Percentiles rank a stretch among this genome's conserved stretches.
Evolutionary conservation across 2,797 vertebrate species (phyloP).

Genomic region (Aphelocoma californica): DNA sequence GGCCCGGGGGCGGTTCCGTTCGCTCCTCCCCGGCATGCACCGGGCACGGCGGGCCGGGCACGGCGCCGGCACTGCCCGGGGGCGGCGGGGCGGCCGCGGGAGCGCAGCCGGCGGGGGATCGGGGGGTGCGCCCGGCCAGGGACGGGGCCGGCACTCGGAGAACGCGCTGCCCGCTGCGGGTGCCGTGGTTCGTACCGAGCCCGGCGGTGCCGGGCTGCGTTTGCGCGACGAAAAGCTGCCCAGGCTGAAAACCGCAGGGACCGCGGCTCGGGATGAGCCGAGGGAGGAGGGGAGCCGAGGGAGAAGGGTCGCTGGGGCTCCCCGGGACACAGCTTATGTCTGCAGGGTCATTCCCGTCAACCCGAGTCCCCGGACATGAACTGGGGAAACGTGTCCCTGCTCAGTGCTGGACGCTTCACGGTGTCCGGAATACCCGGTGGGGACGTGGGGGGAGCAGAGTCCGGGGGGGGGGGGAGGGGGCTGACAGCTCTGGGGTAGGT

Average conservation of each 20-base stretch:
- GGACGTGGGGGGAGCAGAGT: not conserved
- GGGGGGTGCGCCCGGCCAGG: rapidly evolving
- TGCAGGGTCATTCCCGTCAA: not conserved
- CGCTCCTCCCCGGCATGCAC: not conserved
- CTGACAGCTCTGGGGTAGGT: not conserved
- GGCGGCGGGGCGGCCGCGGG: not conserved
- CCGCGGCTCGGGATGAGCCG: not conserved
- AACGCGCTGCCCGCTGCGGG: not conserved
- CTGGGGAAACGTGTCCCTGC: not conserved
- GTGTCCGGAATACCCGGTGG: not conserved
- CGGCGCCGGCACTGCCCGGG: not conserved
- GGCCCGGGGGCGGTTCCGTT: not conserved
- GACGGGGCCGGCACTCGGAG: not conserved
- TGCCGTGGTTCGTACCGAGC: not conserved
- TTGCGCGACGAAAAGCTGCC: not conserved
- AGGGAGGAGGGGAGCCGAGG: not conserved
- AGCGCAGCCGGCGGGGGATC: not conserved
- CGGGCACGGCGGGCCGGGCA: not conserved
- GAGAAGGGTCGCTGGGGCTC: not conserved
- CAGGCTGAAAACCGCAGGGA: not conserved
- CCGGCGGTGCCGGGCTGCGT: not conserved
- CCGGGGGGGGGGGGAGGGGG: too few relatives aligned
- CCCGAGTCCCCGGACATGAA: not conserved
- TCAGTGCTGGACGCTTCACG: not conserved
- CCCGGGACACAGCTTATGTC: not conserved